Base-by-base conservation (phyloP, 2,888 invertebrate species). In the Xylota segnis region DNA sequence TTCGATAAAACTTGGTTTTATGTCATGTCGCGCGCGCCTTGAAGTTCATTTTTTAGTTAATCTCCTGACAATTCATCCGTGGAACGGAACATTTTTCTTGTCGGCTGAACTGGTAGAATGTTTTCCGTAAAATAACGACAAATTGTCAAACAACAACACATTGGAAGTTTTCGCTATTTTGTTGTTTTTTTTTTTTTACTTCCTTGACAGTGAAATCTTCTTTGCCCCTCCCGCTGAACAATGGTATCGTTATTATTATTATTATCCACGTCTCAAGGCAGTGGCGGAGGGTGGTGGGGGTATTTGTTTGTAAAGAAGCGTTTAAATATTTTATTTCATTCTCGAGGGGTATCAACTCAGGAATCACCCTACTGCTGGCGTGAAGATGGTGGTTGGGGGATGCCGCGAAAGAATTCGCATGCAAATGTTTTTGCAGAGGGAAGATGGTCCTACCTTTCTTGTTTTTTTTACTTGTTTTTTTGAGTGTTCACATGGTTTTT, bases 321-420 rank as follows among this genome's bases (percentile, higher is more conserved):
- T 90, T 91, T 91, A 91, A 91, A 91, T 91, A 91, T 91, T 91
- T 91, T 91, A 91, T 90, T 90, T 88, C 88, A 89, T 89, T 90
- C 91, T 91, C 90, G 83, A 88, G 91, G 90, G 91, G 88, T 78
- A 88, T 88, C 88, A 89, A 89, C 88, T 88, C 87, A 87, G 88
- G 88, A 88, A 83, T 88, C 76, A 66, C 40, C 75, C 74, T 52
- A 40, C 10, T 50, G 45, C 10, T 12, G 18, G 18, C 40, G 10
- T 6, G 16, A 47, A 58, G 66, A 14, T 65, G n/a, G 50, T 23
- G 59, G 66, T 2, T 23, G 54, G 23, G 54, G 43, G 32, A 34
- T 27, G 6, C 61, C 61, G 81, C 72, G 71, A 72, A 77, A 75
- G 70, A 81, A 87, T 87, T 84, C 79, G 76, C 81, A 84, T 88